Evolutionary conservation across 2,888 invertebrate species (phyloP), one percentile per base, ranked within the genome.

Genomic region (Lithosia quadra): DNA sequence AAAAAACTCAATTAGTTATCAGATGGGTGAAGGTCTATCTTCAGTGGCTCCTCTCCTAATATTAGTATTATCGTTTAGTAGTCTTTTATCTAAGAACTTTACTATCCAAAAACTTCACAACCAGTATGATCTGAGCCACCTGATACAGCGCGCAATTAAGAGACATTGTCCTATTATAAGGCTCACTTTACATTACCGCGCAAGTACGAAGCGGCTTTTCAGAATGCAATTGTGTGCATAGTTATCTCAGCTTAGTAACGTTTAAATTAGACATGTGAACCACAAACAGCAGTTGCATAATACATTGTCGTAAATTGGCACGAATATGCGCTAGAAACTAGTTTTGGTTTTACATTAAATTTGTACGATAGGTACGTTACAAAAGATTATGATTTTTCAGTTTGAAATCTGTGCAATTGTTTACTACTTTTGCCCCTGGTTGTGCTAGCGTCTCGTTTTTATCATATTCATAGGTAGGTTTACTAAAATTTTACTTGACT

Each of bases 121-220:
- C 67, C 74, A 63, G 60, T 73, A 74, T 78, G 75, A 75, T 75
- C 78, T 72, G 67, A 67, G 64, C 72, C 81, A 82, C 77, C 87
- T 85, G 85, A 84, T 84, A 75, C 80, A 76, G 84, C 82, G 49
- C 73, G 75, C 87, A 90, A 89, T 90, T 89, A 90, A 85, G 85
- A 83, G 76, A 83, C 87, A 90, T 89, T 90, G 90, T 90, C 80
- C 84, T 76, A 78, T 78, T n/a, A 83, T 86, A 87, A 33, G 58
- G 58, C 58, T 58, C 58, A 3, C 18, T 58, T n/a, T 33, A 58
- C 58, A 34, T n/a, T 15, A 9, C 28, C 9, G 33, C 28, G 18
- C n/a, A 18, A 58, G n/a, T 9, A 58, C 18, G 24, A 58, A 28
- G 18, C 28, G 28, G 18, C n/a, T 34, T 58, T 8, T 18, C 28